phyloP scores from a whole-genome alignment of 2,797 vertebrate genomes.

The Margarornis squamiger region DNA sequence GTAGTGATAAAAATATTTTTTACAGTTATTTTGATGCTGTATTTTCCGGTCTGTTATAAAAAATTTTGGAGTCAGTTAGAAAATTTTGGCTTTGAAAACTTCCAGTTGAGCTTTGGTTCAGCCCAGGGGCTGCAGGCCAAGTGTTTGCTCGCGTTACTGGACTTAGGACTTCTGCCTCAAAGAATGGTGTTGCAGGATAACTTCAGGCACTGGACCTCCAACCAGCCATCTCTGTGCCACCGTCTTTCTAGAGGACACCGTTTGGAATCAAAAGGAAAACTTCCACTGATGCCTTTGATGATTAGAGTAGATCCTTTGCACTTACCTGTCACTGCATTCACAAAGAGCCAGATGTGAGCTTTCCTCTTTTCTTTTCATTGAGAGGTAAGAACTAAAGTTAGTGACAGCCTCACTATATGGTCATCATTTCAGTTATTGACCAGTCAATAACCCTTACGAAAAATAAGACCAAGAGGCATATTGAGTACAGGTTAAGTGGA shows the following conservation, averaged over 20 bases:
- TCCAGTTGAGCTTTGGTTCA: not conserved
- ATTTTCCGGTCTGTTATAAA: not conserved
- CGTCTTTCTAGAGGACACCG: not conserved
- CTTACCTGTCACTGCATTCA: accelerated
- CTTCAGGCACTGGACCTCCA: not conserved
- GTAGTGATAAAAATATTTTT: not conserved
- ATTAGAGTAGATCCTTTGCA: not conserved
- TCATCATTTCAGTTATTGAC: not conserved
- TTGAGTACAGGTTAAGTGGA: not conserved
- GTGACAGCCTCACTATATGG: not conserved
- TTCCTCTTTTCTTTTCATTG: not conserved
- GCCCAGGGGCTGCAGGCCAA: not conserved
- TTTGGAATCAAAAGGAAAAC: not conserved
- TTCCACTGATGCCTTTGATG: not conserved
- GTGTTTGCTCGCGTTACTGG: not conserved
- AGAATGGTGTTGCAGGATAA: not conserved
- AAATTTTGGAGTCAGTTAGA: not conserved
- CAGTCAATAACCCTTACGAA: not conserved
- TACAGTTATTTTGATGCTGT: not conserved
- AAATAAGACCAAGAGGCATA: not conserved
- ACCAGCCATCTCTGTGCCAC: accelerated
- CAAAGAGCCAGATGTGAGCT: not conserved
- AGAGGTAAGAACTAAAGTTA: not conserved
- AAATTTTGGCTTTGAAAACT: not conserved
- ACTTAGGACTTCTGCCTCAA: not conserved